A percentile compares a stretch with the other conserved stretches of the same genome.
These are phyloP conservation scores for Trogon surrucura DNA, from an alignment of 2,113 vertebrate species.

Conservation along the genomic window DNA sequence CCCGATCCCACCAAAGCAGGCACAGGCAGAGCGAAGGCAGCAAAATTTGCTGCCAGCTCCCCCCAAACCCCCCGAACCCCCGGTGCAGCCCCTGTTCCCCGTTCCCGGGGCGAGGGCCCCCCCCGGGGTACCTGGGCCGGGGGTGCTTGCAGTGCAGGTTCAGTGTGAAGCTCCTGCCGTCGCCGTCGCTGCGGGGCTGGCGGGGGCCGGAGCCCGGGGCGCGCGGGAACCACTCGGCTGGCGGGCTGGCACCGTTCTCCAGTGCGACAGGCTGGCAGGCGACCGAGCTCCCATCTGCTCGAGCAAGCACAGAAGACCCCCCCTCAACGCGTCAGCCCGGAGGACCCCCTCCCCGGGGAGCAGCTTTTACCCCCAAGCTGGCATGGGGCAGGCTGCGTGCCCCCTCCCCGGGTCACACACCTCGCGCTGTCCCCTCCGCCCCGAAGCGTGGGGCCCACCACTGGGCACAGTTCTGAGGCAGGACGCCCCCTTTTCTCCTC, in stretches of 20 bases:
- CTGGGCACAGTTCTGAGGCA: not conserved
- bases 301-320: constrained; percentile 62
- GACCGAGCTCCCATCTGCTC: constrained; percentile 79
- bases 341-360: not conserved
- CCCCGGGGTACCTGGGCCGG: constrained; percentile 51
- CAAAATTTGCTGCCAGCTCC: not conserved
- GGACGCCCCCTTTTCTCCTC: not conserved
- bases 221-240: constrained; percentile 64
- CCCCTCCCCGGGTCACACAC: not conserved
- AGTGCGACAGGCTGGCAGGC: constrained; percentile 71
- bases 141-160: constrained; percentile 64
- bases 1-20: not conserved
- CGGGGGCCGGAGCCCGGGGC: constrained; percentile 50
- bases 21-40: not conserved
- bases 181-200: constrained; percentile 45
- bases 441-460: not conserved
- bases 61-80: no score
- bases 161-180: constrained; percentile 63
- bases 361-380: not conserved
- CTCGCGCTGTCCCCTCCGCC: not conserved
- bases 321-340: not conserved
- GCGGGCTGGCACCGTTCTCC: constrained; percentile 74
- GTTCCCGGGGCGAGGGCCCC: not conserved
- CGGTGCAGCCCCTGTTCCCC: not conserved
- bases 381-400: not conserved